phyloP scores from a whole-genome alignment of 2,888 invertebrate genomes.

The Brassicogethes aeneus region DNA sequence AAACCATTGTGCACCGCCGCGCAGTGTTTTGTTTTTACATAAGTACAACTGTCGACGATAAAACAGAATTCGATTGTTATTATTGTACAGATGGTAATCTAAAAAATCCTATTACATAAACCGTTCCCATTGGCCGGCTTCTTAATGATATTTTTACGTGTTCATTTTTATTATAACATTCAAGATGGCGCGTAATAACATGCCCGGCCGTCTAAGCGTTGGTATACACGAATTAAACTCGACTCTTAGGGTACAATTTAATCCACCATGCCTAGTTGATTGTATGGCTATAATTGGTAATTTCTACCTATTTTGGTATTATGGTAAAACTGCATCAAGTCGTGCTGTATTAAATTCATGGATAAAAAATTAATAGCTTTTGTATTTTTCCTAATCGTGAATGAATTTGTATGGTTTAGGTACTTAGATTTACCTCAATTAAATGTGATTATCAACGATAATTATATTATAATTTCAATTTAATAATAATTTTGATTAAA shows the following conservation, averaged over 20 bases:
- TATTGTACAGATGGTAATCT: conserved; percentile 23
- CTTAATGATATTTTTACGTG: conserved; percentile 44
- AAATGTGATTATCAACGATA: too few species aligned
- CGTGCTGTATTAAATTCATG: too few species aligned
- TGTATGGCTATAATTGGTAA: not conserved
- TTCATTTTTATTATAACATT: conserved; percentile 42
- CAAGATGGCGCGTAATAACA: conserved; percentile 39
- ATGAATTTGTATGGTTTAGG: too few species aligned
- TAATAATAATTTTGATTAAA: too few species aligned
- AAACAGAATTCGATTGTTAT: conserved; percentile 17
- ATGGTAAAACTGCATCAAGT: too few species aligned
- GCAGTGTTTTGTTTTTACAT: conserved; percentile 3
- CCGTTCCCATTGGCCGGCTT: conserved; percentile 39
- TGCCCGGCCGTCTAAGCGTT: conserved; percentile 5
- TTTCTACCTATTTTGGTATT: not conserved
- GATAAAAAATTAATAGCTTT: too few species aligned
- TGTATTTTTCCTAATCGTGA: too few species aligned
- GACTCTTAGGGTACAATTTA: not conserved
- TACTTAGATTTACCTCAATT: too few species aligned
- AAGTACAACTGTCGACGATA: conserved; percentile 12
- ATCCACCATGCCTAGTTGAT: not conserved
- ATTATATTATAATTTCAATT: too few species aligned
- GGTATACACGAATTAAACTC: not conserved
- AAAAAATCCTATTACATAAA: conserved; percentile 39
- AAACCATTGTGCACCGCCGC: not conserved